Percentiles rank a stretch among this genome's conserved stretches.
These are phyloP conservation scores for Acanthochromis polyacanthus DNA, from an alignment of 2,113 vertebrate genomes.

Conservation along the genomic window DNA sequence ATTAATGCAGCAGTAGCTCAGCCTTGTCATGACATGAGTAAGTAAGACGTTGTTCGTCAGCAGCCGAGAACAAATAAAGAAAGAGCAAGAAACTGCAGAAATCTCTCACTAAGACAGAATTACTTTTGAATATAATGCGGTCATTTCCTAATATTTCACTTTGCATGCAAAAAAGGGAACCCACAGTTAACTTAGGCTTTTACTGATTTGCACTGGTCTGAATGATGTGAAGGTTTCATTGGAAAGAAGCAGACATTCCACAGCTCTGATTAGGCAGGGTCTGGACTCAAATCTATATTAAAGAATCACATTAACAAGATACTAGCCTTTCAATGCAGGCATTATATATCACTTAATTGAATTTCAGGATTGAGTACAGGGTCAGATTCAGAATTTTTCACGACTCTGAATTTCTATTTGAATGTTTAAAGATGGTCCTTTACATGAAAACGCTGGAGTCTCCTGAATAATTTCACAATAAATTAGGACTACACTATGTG, in stretches of 20 bases:
- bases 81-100: not conserved
- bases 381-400: not conserved
- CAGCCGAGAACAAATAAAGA: not conserved
- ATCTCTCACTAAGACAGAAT: not conserved
- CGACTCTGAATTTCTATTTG: not conserved
- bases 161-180: conserved; percentile 4
- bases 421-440: not conserved
- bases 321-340: conserved; percentile 4
- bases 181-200: too few species aligned
- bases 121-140: not conserved
- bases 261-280: not conserved
- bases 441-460: not conserved
- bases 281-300: not conserved
- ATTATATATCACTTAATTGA: conserved; percentile 22
- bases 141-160: not conserved
- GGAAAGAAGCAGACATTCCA: not conserved
- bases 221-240: not conserved
- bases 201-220: not conserved
- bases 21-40: not conserved
- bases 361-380: not conserved
- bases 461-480: too few species aligned
- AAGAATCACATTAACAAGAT: conserved; percentile 24
- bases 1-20: not conserved
- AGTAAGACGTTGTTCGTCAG: not conserved
- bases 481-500: not conserved